Percentiles rank a stretch among this genome's conserved stretches.
These are phyloP conservation scores for Ardeotis arabs DNA, from an alignment of 2,113 vertebrate species.

Conservation along the genomic window DNA sequence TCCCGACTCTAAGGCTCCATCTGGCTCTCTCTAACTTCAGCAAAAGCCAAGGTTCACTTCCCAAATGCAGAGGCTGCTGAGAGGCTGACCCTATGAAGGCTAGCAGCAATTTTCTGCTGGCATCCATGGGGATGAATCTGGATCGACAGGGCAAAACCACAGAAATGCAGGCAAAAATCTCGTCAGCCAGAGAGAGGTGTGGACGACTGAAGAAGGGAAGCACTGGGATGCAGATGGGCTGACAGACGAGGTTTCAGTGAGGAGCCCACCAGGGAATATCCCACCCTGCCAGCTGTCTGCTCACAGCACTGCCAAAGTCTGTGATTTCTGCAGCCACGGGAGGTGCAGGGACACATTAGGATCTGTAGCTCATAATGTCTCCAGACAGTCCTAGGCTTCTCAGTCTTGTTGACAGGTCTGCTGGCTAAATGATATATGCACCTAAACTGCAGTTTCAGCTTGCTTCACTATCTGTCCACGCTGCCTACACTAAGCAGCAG, in stretches of 20 bases:
- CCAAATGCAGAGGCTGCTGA: fast-evolving
- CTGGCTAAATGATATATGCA: not conserved
- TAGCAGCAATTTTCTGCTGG: not conserved
- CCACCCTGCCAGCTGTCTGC: not conserved
- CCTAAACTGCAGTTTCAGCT: not conserved
- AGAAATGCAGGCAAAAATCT: not conserved
- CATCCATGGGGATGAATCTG: not conserved
- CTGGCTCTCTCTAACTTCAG: not conserved
- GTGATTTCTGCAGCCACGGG: fast-evolving
- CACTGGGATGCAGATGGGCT: not conserved
- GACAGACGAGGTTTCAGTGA: not conserved
- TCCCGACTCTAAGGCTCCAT: fast-evolving
- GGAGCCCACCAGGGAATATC: not conserved
- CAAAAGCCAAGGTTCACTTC: not conserved
- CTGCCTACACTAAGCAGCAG: not conserved
- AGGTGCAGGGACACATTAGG: not conserved
- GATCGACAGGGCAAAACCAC: not conserved
- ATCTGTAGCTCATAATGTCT: not conserved
- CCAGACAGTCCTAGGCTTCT: not conserved
- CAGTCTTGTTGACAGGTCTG: not conserved
- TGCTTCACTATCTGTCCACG: not conserved
- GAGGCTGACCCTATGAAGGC: not conserved
- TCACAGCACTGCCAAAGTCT: not conserved
- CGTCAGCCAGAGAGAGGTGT: not conserved
- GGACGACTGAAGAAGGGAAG: not conserved